phyloP scores from a whole-genome alignment of 1,140 invertebrate species.

The Drosophila micromelanica region DNA sequence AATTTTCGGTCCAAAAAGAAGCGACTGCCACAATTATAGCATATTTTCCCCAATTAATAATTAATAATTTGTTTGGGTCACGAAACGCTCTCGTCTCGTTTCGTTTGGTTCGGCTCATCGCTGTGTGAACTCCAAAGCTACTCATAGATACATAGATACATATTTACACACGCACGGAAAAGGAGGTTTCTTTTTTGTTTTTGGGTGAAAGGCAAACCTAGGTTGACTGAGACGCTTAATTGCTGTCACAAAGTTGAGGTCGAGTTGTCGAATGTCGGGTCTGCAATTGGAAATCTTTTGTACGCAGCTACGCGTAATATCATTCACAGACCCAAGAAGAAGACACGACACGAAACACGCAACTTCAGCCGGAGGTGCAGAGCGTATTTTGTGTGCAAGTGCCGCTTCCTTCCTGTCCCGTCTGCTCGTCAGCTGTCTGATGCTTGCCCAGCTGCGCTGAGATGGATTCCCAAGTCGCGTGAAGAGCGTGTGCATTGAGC shows the following conservation, averaged over 20 bases:
- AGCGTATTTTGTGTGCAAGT: conserved; percentile 72
- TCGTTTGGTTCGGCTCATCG: conserved; percentile 6
- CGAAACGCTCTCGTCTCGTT: conserved; percentile 55
- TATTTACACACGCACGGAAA: conserved; percentile 19
- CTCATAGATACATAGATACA: conserved; percentile 41
- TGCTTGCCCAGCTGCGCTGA: conserved; percentile 33
- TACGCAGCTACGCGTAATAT: conserved; percentile 31
- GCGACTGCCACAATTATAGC: conserved; percentile 78
- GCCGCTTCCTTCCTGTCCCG: conserved; percentile 67
- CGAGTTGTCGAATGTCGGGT: conserved; percentile 19
- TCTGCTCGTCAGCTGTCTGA: conserved; percentile 53
- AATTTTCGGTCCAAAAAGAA: conserved; percentile 75
- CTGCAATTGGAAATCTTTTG: conserved; percentile 69
- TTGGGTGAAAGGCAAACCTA: conserved; percentile 46
- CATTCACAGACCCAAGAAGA: conserved; percentile 8
- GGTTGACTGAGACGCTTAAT: conserved; percentile 76
- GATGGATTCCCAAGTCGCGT: conserved; percentile 20
- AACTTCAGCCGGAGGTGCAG: conserved; percentile 74
- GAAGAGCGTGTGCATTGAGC: conserved; percentile 6
- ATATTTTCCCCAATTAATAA: conserved; percentile 84
- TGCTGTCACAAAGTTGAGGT: conserved; percentile 78
- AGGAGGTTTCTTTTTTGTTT: conserved; percentile 22
- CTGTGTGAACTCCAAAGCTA: conserved; percentile 59
- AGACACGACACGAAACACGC: conserved; percentile 61
- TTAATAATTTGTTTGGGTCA: conserved; percentile 84